Conservation (phyloP, 2,113 vertebrate genomes). For the Cyrtonyx montezumae region DNA sequence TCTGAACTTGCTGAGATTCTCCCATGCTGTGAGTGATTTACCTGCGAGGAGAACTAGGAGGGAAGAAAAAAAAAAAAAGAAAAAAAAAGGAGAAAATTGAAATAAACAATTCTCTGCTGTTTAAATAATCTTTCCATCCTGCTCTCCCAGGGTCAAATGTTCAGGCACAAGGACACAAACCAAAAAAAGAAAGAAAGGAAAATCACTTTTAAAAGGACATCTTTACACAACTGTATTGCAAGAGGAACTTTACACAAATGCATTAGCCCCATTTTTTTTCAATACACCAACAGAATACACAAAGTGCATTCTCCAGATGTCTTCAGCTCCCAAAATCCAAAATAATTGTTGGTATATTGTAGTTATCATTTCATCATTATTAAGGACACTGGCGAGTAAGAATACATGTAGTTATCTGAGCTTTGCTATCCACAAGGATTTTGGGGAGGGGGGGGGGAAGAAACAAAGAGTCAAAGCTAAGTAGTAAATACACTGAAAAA, state of each 20-base stretch:
- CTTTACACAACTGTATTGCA: conserved; percentile 11
- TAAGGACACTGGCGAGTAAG: not conserved
- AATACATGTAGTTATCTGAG: not conserved
- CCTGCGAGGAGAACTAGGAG: conserved; percentile 20
- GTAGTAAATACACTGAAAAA: conserved; percentile 52
- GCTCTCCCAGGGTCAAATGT: conserved; percentile 51
- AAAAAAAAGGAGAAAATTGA: conserved; percentile 15
- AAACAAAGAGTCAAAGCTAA: not conserved
- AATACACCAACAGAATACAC: not conserved
- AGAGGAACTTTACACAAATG: not conserved
- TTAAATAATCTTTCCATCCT: conserved; percentile 55
- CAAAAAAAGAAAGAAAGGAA: not conserved
- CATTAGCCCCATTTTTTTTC: conserved; percentile 54
- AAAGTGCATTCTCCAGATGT: conserved; percentile 48
- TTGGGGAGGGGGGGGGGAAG: not conserved
- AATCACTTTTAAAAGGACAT: not conserved
- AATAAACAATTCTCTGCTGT: conserved; percentile 61
- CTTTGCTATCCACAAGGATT: conserved; percentile 44
- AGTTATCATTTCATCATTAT: conserved; percentile 57
- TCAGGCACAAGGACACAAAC: conserved; percentile 14
- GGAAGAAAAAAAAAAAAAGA: not conserved
- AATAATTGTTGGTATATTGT: conserved; percentile 65
- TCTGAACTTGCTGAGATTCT: conserved; percentile 58
- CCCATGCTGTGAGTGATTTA: not conserved
- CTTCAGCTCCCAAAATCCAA: conserved; percentile 43